phyloP scores from a whole-genome alignment of 2,797 vertebrate species.

The Malurus splendens region DNA sequence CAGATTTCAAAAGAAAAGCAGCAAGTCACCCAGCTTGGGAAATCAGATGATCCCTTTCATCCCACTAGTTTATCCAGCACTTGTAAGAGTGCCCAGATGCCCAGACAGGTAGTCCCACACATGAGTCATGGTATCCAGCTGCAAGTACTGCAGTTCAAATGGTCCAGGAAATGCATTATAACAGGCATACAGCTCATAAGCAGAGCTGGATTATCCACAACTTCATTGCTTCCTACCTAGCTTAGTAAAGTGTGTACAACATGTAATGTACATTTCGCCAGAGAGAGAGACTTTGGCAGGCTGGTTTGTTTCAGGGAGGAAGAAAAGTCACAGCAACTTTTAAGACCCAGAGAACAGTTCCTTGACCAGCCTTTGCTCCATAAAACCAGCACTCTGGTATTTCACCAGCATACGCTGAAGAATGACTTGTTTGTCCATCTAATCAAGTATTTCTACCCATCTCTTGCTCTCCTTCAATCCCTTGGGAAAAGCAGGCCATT shows the following conservation, averaged over 20 bases:
- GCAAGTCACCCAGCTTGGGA: background rate
- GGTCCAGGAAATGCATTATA: background rate
- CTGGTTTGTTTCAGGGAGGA: background rate
- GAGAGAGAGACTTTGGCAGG: background rate
- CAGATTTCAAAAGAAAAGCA: background rate
- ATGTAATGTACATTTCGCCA: rapidly evolving
- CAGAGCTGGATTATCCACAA: background rate
- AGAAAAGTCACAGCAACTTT: background rate
- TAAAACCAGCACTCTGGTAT: background rate
- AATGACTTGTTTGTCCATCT: background rate
- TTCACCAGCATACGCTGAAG: background rate
- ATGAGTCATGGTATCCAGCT: background rate
- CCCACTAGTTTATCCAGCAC: background rate
- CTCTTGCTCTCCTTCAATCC: background rate
- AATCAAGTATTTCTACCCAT: background rate
- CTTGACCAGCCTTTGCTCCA: rapidly evolving
- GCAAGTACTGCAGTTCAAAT: background rate
- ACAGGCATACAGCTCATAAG: background rate
- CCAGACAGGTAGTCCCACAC: background rate
- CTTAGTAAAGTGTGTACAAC: background rate
- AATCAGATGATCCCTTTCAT: background rate
- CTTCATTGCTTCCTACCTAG: background rate
- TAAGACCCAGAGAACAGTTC: background rate
- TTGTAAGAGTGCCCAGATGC: background rate
- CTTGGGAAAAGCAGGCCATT: background rate